These are phyloP conservation scores for Morbakka virulenta DNA, from an alignment of 30 jellyfish, hydroid and myxozoan species.

Conservation along the genomic window DNA sequence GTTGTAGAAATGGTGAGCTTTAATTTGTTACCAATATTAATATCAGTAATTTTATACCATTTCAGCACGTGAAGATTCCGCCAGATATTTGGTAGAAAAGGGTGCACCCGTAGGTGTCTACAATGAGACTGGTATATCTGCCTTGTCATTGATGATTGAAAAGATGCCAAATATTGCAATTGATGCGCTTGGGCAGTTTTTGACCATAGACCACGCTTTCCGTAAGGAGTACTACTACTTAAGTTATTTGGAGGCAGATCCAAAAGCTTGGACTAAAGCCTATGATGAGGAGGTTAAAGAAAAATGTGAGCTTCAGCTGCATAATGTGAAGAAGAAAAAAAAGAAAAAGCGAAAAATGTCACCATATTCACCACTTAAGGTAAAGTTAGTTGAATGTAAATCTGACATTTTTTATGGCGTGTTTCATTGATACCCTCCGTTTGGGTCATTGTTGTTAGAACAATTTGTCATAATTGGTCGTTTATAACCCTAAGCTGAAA, in stretches of 20 bases:
- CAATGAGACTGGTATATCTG: slow-evolving; percentile 91
- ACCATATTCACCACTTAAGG: slow-evolving; percentile 81
- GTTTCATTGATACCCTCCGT: no score
- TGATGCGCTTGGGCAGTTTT: slow-evolving; percentile 84
- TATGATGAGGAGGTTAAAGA: background rate
- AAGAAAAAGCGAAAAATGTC: slow-evolving; percentile 19
- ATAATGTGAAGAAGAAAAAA: slow-evolving; percentile 1
- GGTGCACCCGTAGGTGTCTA: slow-evolving; percentile 96
- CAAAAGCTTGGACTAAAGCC: slow-evolving; percentile 48
- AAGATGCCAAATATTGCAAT: slow-evolving; percentile 89
- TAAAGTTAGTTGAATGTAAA: background rate
- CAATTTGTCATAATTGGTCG: no score
- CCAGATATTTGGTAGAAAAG: slow-evolving; percentile 69
- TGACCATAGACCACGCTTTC: slow-evolving; percentile 76
- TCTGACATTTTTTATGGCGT: no score
- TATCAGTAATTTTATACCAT: no score
- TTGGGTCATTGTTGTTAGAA: no score
- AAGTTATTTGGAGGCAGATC: slow-evolving; percentile 75
- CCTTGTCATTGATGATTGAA: slow-evolving; percentile 76
- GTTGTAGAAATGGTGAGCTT: no score
- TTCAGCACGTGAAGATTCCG: slow-evolving; percentile 94
- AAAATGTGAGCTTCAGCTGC: background rate
- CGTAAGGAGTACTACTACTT: slow-evolving; percentile 78
- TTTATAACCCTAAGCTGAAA: no score
- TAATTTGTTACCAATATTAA: no score